Evolutionary conservation across 2,888 invertebrate genomes (phyloP).

Genomic region (Epinotia nisella): DNA sequence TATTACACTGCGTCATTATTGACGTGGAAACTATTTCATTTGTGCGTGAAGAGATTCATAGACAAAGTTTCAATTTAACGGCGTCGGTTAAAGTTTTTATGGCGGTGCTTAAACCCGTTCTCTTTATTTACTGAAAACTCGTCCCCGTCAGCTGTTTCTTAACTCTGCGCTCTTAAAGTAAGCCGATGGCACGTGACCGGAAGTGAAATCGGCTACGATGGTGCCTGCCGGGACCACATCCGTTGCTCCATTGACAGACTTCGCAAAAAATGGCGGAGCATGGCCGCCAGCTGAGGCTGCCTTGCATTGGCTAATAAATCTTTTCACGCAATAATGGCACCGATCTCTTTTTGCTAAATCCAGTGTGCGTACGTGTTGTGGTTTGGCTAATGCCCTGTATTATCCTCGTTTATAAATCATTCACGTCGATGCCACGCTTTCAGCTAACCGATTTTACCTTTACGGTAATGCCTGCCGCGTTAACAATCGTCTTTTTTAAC

Average conservation of each 20-base stretch:
- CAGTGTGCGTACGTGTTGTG: conserved; percentile 71
- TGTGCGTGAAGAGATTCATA: conserved; percentile 43
- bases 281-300: conserved; percentile 51
- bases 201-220: conserved; percentile 54
- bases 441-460: conserved; percentile 54
- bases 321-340: conserved; percentile 61
- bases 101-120: conserved; percentile 40
- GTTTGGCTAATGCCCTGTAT: conserved; percentile 72
- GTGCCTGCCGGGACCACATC: conserved; percentile 52
- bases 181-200: conserved; percentile 53
- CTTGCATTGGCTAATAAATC: conserved; percentile 64
- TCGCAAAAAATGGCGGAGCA: conserved; percentile 56
- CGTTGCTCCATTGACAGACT: conserved; percentile 55
- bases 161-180: conserved; percentile 23
- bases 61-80: conserved; percentile 43
- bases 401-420: conserved; percentile 78
- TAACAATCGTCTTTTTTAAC: conserved; percentile 57
- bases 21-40: conserved; percentile 36
- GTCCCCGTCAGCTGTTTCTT: conserved; percentile 41
- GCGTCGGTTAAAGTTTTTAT: conserved; percentile 42
- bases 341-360: conserved; percentile 72
- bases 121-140: conserved; percentile 40
- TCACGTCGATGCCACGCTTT: conserved; percentile 68
- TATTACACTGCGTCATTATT: conserved; percentile 34
- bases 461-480: conserved; percentile 49